Evolutionary conservation across 1,140 invertebrate genomes (phyloP), one percentile per base, ranked within the genome.

Genomic region (Temnothorax longispinosus): DNA sequence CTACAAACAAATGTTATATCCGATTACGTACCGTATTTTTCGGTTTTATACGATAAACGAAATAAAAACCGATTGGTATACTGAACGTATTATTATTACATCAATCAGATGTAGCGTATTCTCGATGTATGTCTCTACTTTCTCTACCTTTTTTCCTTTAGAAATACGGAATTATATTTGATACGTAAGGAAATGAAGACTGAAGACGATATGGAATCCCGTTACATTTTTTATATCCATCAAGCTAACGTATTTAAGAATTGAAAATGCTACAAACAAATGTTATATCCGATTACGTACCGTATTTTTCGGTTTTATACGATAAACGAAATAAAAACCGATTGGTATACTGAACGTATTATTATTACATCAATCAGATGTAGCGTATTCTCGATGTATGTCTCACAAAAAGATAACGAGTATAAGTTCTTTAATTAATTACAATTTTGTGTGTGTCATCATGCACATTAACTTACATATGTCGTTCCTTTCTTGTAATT

Each of bases 211-310:
- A 54, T n/a, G 72, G 13, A 44, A 75, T 2, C 10, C 21, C n/a
- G n/a, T 75, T 75, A 41, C 38, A 74, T 56, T 60, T 75, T 60
- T 58, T 41, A 75, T 41, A 75, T 32, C 3, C 44, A 71, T 38
- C 50, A 6, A 54, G 50, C 47, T 27, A 44, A 44, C 41, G 2
- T 10, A 10, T 44, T 44, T 44, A 10, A 44, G 27, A 27, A 27
- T 27, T 27, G 41, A 44, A 44, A 44, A 44, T 10, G 41, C 41
- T 44, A 7, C 8, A 44, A 10, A 44, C 21, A 44, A 44, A 10
- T 10, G 1, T 44, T 2, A 1, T 44, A 44, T 21, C 41, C 8
- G 41, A 1, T 27, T 27, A 27, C 27, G 27, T 27, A 1, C 27
- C 27, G 41, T 44, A 44, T 44, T 44, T 44, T 44, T 44, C 41